Evolutionary conservation across 2,797 vertebrate species (phyloP).

Genomic region (Champsocephalus esox): DNA sequence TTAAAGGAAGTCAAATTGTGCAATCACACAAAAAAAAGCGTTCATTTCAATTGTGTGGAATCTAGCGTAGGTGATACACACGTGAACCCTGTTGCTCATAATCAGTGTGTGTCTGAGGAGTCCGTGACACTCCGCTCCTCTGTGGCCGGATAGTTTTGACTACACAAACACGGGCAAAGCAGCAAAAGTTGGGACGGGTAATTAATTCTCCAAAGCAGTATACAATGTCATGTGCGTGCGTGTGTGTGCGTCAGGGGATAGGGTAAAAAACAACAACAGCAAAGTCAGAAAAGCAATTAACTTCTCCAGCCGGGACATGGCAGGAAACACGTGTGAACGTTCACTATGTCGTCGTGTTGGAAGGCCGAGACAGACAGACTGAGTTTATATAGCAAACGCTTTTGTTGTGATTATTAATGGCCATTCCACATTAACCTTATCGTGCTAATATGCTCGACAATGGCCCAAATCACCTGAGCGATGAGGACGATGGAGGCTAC

Average conservation of each 20-base stretch:
- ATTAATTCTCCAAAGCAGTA: constrained; percentile 61
- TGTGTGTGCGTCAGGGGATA: constrained; percentile 11
- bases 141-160: constrained; percentile 41
- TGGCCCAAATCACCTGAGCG: constrained; percentile 79
- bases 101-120: constrained; percentile 13
- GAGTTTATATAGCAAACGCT: constrained; percentile 46
- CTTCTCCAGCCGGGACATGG: constrained; percentile 69
- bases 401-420: constrained; percentile 81
- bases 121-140: constrained; percentile 16
- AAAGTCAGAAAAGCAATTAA: constrained; percentile 76
- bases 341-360: constrained; percentile 55
- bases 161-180: constrained; percentile 54
- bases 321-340: constrained; percentile 71
- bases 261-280: constrained; percentile 25
- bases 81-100: background rate
- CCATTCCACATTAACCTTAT: constrained; percentile 74
- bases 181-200: constrained; percentile 55
- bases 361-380: constrained; percentile 41
- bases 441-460: constrained; percentile 77
- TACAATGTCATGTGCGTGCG: background rate
- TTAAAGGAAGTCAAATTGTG: background rate
- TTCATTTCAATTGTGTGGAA: background rate
- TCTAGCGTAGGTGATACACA: background rate
- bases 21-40: background rate
- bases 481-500: constrained; percentile 65